phyloP scores from a whole-genome alignment of 2,888 invertebrate genomes.

The Tenthredo amoena region DNA sequence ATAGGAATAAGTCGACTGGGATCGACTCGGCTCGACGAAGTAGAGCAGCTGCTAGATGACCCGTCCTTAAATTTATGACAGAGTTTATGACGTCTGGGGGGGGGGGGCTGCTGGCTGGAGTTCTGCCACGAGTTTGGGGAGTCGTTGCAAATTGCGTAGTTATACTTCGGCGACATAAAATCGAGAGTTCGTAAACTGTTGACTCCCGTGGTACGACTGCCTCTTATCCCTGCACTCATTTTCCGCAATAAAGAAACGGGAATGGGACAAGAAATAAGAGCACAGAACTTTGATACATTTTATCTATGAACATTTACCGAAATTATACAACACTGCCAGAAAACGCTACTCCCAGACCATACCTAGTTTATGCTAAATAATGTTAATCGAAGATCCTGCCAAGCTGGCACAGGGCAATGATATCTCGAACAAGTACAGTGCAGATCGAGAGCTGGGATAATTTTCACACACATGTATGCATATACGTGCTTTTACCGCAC shows the following conservation, averaged over 20 bases:
- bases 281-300: background rate
- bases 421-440: background rate
- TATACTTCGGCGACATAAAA: slow-evolving; percentile 1
- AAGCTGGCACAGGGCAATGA: slow-evolving; percentile 7
- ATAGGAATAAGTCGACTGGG: slow-evolving; percentile 14
- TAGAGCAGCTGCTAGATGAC: slow-evolving; percentile 38
- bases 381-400: background rate
- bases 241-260: background rate
- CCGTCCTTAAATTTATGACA: slow-evolving; percentile 43
- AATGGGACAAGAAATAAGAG: background rate
- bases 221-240: background rate
- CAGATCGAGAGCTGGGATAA: background rate
- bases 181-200: slow-evolving; percentile 37
- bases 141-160: slow-evolving; percentile 47
- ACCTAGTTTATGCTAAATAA: background rate
- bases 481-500: background rate
- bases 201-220: background rate
- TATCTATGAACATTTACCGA: background rate
- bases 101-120: background rate
- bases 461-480: background rate
- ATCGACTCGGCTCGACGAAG: slow-evolving; percentile 19
- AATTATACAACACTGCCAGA: background rate
- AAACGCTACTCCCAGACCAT: background rate
- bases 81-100: slow-evolving; percentile 38
- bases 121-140: slow-evolving; percentile 36